These are phyloP conservation scores for Cosmopolites sordidus DNA, from an alignment of 2,888 invertebrate genomes.

Conservation along the genomic window DNA sequence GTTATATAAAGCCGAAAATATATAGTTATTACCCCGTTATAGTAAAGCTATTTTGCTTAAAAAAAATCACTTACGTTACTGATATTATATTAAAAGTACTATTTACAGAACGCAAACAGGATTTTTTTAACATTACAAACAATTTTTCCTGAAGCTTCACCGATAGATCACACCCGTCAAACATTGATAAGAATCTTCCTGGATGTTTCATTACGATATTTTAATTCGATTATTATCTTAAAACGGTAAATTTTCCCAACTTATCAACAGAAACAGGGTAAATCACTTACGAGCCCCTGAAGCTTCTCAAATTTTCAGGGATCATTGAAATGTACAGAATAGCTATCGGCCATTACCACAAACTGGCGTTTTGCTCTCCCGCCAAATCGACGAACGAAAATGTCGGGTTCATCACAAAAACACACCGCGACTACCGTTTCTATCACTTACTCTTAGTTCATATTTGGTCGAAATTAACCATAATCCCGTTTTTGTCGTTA, in stretches of 20 bases:
- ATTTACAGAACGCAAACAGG: too few species aligned
- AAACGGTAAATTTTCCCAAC: neutral
- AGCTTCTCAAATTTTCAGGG: slow-evolving; percentile 18
- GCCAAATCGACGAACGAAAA: slow-evolving; percentile 21
- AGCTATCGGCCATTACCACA: slow-evolving; percentile 27
- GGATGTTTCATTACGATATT: neutral
- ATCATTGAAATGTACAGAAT: slow-evolving; percentile 19
- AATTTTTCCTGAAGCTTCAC: slow-evolving; percentile 7
- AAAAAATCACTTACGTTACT: too few species aligned
- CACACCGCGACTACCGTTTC: slow-evolving; percentile 5
- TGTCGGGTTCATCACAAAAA: slow-evolving; percentile 21
- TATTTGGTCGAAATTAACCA: slow-evolving; percentile 11
- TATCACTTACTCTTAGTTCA: slow-evolving; percentile 10
- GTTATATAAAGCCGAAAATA: neutral
- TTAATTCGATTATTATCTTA: neutral
- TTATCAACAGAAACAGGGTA: slow-evolving; percentile 17
- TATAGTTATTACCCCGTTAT: too few species aligned
- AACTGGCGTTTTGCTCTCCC: slow-evolving; percentile 22
- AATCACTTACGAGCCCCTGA: slow-evolving; percentile 22
- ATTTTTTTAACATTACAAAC: too few species aligned
- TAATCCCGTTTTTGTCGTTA: slow-evolving; percentile 18
- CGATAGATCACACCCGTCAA: slow-evolving; percentile 17
- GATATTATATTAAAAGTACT: too few species aligned
- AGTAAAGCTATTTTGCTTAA: too few species aligned
- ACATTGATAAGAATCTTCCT: slow-evolving; percentile 9